Conservation (phyloP, 2,113 vertebrate genomes). For the Chloroceryle aenea region DNA sequence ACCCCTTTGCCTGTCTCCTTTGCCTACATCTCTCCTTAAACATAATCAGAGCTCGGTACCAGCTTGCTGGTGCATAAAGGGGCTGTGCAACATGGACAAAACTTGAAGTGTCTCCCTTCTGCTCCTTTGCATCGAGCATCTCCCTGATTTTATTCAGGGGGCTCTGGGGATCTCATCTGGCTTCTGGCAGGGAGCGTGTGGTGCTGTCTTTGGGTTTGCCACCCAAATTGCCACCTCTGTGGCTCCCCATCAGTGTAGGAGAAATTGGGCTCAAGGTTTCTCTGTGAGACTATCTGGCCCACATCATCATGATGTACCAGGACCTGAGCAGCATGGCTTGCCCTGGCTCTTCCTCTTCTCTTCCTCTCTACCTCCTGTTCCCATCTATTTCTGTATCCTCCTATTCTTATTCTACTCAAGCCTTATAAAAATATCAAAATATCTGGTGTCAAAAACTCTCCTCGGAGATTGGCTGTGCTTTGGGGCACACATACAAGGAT, state of each 20-base stretch:
- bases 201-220: neutral
- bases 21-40: neutral
- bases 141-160: neutral
- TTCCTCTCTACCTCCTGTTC: neutral
- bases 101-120: neutral
- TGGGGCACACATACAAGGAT: fast-evolving
- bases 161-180: fast-evolving
- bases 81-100: fast-evolving
- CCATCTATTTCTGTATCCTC: neutral
- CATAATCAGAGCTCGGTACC: neutral
- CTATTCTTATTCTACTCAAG: neutral
- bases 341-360: neutral
- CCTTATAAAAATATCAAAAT: neutral
- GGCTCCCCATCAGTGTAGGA: neutral
- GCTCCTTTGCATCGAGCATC: neutral
- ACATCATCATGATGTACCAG: fast-evolving
- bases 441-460: neutral
- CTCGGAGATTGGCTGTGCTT: neutral
- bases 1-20: neutral
- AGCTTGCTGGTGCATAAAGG: neutral
- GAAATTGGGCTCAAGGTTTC: neutral
- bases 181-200: neutral
- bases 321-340: neutral
- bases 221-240: neutral
- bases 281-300: neutral